Conservation (phyloP, 2,797 vertebrate genomes). For the Onychomys leucogaster region DNA sequence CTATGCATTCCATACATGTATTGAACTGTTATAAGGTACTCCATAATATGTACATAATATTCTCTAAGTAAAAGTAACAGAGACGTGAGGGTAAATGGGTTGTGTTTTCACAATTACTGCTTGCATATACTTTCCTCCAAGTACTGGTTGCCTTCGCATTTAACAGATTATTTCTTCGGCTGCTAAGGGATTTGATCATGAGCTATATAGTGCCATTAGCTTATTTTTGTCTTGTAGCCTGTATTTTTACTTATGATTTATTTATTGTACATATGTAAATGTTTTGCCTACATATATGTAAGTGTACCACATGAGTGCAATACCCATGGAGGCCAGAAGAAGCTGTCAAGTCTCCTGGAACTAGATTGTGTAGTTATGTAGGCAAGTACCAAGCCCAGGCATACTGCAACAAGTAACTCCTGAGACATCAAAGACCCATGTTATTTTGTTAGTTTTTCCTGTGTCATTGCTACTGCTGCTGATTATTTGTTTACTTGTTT, state of each 20-base stretch:
- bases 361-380: background rate
- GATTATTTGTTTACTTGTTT: background rate
- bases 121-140: background rate
- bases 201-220: background rate
- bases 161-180: no score
- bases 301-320: background rate
- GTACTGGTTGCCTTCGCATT: background rate
- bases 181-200: background rate
- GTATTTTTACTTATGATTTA: background rate
- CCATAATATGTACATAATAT: background rate
- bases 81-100: background rate
- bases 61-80: background rate
- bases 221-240: background rate
- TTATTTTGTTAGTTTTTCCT: background rate
- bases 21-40: background rate
- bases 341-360: background rate
- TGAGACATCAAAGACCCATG: background rate
- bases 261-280: background rate
- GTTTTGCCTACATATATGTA: background rate
- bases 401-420: background rate
- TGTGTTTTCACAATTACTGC: background rate
- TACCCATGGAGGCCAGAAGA: background rate
- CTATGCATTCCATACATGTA: background rate
- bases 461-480: background rate
- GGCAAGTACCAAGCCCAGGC: background rate